Evolutionary conservation across 35 echinoderm and acorn worm species (phyloP).

Genomic region (Ophioderma brevispina): DNA sequence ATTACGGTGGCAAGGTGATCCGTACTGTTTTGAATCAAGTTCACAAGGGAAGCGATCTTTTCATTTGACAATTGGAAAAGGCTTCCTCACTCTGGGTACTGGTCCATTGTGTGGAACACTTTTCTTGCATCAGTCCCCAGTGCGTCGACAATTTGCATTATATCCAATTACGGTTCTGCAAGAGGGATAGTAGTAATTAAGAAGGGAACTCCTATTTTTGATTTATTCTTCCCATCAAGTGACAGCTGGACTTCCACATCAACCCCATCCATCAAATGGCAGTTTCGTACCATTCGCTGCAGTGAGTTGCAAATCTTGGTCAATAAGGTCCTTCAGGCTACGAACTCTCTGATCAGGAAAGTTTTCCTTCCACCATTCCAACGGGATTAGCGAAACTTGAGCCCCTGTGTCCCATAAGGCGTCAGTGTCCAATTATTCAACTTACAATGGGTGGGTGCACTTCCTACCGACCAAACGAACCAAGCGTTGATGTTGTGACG

Average conservation of each 20-base stretch:
- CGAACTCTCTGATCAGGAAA: neutral
- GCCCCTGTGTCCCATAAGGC: neutral
- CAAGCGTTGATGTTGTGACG: no score
- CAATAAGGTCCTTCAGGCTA: neutral
- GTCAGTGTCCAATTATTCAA: neutral
- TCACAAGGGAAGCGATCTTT: neutral
- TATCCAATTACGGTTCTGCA: conserved; percentile 68
- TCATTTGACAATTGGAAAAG: neutral
- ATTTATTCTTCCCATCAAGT: neutral
- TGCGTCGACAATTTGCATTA: conserved; percentile 63
- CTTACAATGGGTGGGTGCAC: conserved; percentile 37
- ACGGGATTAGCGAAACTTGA: neutral
- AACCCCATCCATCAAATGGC: conserved; percentile 65
- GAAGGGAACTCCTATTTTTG: conserved; percentile 35
- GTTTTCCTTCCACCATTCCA: neutral
- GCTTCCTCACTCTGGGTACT: neutral
- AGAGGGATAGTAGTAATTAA: conserved; percentile 36
- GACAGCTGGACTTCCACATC: conserved; percentile 37
- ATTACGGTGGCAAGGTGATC: conserved; percentile 30
- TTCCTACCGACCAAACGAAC: conserved; percentile 22
- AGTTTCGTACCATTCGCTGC: conserved; percentile 60
- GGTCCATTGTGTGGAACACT: neutral
- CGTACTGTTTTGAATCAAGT: conserved; percentile 10
- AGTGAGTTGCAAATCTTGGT: neutral
- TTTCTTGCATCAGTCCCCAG: neutral